Conservation (phyloP, 2,888 invertebrate genomes). For the Chironomus riparius region DNA sequence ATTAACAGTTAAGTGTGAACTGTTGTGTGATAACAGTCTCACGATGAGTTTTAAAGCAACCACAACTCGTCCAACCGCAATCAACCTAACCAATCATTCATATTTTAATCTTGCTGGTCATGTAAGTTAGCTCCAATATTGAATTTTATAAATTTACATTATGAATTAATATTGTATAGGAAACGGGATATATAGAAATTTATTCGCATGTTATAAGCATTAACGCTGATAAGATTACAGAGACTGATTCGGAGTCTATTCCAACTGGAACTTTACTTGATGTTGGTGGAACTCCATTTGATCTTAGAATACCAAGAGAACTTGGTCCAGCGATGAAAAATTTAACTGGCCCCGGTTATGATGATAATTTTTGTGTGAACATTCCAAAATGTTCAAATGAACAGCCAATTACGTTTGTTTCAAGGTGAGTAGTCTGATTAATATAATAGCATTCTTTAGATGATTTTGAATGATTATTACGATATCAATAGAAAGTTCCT, state of each 20-base stretch:
- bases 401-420: slow-evolving; percentile 52
- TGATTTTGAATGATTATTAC: too few species aligned
- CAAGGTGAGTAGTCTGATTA: slow-evolving; percentile 43
- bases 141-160: background rate
- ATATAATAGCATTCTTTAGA: background rate
- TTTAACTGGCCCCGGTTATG: slow-evolving; percentile 64
- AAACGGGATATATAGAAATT: slow-evolving; percentile 51
- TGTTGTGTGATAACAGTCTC: slow-evolving; percentile 65
- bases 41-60: slow-evolving; percentile 65
- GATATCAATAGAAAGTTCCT: too few species aligned
- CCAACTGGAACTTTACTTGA: slow-evolving; percentile 61
- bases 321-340: slow-evolving; percentile 58
- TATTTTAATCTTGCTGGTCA: slow-evolving; percentile 94
- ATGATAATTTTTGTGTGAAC: slow-evolving; percentile 70
- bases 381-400: slow-evolving; percentile 43
- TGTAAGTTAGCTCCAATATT: slow-evolving; percentile 31
- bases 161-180: slow-evolving; percentile 40
- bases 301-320: slow-evolving; percentile 57
- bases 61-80: slow-evolving; percentile 66
- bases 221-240: slow-evolving; percentile 68
- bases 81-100: slow-evolving; percentile 80
- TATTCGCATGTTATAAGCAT: slow-evolving; percentile 62
- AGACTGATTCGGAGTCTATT: slow-evolving; percentile 57
- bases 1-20: slow-evolving; percentile 58
- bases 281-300: slow-evolving; percentile 63